Base-by-base conservation (phyloP, 30 jellyfish, hydroid and myxozoan species). In the Calvadosia cruxmelitensis region DNA sequence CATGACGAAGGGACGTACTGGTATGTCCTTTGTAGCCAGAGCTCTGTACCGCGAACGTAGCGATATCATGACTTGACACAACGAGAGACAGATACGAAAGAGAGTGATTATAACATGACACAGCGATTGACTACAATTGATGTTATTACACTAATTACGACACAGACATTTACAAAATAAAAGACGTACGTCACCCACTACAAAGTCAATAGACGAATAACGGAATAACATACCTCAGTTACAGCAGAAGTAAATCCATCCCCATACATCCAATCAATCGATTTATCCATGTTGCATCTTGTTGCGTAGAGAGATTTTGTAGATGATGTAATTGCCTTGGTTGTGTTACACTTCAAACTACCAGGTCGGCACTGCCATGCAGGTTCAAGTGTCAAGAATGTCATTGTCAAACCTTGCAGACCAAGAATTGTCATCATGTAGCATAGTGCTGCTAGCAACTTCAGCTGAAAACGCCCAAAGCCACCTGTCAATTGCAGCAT, bases 351-450 rank as follows among this genome's bases (percentile, higher is more conserved):
- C 23, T 7, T 16, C 20, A 53, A 25, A 25, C 81, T 34, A 62
- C 36, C 64, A 1, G 82, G 24, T 31, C 32, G 25, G 36, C 84
- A 74, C 48, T 35, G 30, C 84, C 84, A 74, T 7, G 81, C 71
- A 3, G 84, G 84, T 12, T 74, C 84, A 5, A 28, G 27, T 5
- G 83, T 49, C 3, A 65, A 33, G 28, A 74, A 74, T 7, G 84
- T 74, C 81, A 74, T 74, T 13, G 27, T 36, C 57, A 74, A 0
- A 0, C 63, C 64, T 48, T 74, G 84, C 23, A 74, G 28, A 20
- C 83, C 84, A 28, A 74, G 67, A 16, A 29, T 51, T 16, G 64
- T n/a, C 84, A 64, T 61, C 32, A 49, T 24, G 29, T 26, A 61
- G 70, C 67, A 33, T 33, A 74, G 34, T 32, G 30, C 34, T 1